phyloP scores from a whole-genome alignment of 2,888 invertebrate genomes.

The Argyresthia albistria region DNA sequence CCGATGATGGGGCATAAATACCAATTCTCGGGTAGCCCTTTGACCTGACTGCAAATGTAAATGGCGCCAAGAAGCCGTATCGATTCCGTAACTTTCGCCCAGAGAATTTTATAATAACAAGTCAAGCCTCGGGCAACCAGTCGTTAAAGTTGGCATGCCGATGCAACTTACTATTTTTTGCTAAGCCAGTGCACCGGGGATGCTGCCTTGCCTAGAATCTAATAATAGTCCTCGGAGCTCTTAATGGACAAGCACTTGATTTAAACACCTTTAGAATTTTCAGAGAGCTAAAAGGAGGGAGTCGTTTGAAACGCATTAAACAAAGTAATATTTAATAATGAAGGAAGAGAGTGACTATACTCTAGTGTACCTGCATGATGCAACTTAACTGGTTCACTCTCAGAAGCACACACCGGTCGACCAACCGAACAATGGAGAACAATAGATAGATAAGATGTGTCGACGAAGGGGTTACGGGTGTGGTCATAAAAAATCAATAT shows the following conservation, averaged over 20 bases:
- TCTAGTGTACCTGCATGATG: no score
- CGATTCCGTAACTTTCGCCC: conserved; percentile 39
- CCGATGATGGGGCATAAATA: neutral
- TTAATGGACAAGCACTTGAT: conserved; percentile 30
- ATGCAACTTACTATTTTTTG: conserved; percentile 42
- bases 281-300: conserved; percentile 15
- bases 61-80: conserved; percentile 16
- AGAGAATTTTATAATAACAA: conserved; percentile 38
- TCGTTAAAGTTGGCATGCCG: conserved; percentile 48
- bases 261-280: conserved; percentile 29
- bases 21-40: conserved; percentile 11
- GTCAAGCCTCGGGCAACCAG: conserved; percentile 30
- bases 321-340: neutral
- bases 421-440: no score
- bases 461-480: no score
- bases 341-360: no score
- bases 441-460: no score
- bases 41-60: conserved; percentile 15
- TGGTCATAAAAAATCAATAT: no score
- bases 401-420: no score
- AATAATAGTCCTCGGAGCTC: conserved; percentile 47
- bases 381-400: no score
- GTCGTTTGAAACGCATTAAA: conserved; percentile 19
- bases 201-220: conserved; percentile 51
- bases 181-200: conserved; percentile 43